phyloP scores from a whole-genome alignment of 1,140 invertebrate genomes.

The Luehdorfia chinensis region DNA sequence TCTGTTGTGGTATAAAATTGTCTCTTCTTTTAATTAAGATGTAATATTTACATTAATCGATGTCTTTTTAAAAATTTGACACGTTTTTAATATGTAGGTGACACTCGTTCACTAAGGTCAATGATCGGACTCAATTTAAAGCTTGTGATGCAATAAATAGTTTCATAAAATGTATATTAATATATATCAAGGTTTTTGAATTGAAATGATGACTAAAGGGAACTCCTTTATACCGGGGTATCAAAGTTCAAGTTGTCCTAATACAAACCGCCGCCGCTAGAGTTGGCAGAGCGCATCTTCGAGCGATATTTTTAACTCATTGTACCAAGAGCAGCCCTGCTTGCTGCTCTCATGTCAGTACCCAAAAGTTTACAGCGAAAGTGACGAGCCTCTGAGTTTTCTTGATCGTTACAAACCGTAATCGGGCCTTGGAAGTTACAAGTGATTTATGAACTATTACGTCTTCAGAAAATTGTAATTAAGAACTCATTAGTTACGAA shows the following conservation, averaged over 20 bases:
- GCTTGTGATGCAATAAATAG: constrained; percentile 20
- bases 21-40: too few species aligned
- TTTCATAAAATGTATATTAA: constrained; percentile 7
- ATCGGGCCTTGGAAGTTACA: neutral
- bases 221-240: constrained; percentile 49
- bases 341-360: constrained; percentile 59
- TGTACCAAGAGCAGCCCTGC: constrained; percentile 63
- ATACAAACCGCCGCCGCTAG: constrained; percentile 41
- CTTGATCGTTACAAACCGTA: constrained; percentile 11
- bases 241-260: constrained; percentile 65
- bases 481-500: constrained; percentile 31
- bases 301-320: constrained; percentile 77
- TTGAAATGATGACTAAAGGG: constrained; percentile 21
- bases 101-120: constrained; percentile 24
- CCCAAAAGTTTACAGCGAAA: constrained; percentile 56
- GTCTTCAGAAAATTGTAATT: constrained; percentile 22
- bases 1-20: too few species aligned
- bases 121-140: constrained; percentile 28
- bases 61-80: neutral
- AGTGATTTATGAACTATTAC: constrained; percentile 19
- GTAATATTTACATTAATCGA: neutral
- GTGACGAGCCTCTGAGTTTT: constrained; percentile 44
- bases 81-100: neutral
- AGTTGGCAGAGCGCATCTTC: constrained; percentile 73
- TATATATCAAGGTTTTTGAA: constrained; percentile 5